Percentiles rank a stretch among this genome's conserved stretches.
Evolutionary conservation across 2,888 invertebrate species (phyloP).

Genomic region (Drosophila fulvimacula): DNA sequence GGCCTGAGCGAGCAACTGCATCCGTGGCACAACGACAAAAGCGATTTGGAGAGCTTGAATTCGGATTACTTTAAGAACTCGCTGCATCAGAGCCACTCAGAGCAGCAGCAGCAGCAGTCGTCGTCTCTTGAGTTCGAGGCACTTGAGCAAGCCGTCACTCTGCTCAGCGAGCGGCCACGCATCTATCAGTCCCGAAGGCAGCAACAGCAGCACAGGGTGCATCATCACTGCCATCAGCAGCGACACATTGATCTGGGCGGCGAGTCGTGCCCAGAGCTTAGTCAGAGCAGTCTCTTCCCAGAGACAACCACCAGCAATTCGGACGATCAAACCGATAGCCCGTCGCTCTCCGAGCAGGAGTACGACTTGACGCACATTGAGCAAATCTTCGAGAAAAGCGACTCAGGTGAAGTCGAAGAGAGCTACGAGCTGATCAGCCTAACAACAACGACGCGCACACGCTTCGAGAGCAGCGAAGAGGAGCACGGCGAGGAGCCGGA

Average conservation of each 20-base stretch:
- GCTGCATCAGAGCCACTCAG: constrained; percentile 81
- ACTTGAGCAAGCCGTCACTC: constrained; percentile 70
- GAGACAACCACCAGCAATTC: constrained; percentile 84
- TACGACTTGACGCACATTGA: constrained; percentile 82
- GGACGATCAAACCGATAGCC: constrained; percentile 83
- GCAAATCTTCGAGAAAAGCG: constrained; percentile 76
- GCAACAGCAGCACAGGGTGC: constrained; percentile 47
- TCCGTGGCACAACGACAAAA: constrained; percentile 85
- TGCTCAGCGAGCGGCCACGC: constrained; percentile 78
- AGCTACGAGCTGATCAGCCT: constrained; percentile 82
- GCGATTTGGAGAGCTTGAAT: constrained; percentile 85
- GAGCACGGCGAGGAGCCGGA: constrained; percentile 4
- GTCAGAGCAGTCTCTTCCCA: constrained; percentile 83
- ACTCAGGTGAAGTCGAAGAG: constrained; percentile 59
- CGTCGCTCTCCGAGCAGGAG: constrained; percentile 82
- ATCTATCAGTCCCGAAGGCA: constrained; percentile 81
- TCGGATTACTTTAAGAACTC: constrained; percentile 85
- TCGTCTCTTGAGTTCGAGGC: constrained; percentile 74
- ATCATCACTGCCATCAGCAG: constrained; percentile 46
- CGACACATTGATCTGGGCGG: constrained; percentile 54
- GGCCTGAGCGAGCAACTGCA: constrained; percentile 78
- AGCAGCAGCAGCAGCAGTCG: constrained; percentile 62
- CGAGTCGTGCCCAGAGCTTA: constrained; percentile 83
- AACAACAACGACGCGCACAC: constrained; percentile 78
- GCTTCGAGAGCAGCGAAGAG: constrained; percentile 74